Base-by-base conservation (phyloP, 2,113 vertebrate genomes). In the Melanerpes aurifrons region DNA sequence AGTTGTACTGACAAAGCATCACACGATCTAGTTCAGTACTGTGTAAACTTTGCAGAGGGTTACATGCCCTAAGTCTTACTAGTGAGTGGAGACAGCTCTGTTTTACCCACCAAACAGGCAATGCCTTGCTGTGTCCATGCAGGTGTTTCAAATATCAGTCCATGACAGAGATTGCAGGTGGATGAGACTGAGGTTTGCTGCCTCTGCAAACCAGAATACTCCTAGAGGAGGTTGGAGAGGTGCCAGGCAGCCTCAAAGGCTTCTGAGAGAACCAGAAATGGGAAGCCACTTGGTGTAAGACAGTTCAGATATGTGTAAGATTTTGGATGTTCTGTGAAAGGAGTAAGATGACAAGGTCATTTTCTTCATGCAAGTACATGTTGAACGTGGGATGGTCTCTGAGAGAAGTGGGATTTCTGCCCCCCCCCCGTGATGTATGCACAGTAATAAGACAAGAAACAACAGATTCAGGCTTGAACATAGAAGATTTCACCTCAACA, bases 41-140 rank as follows among this genome's bases (percentile, higher is more conserved):
- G 6, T 22, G 4, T 25, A 26, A 48, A 32, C 22, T 29, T 29
- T 57, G 53, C 19, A 37, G 37, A 43, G 70, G 48, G 17, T 73
- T 48, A 32, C 1, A 2, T 24, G 43, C 53, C 31, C 31, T 37
- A 45, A 68, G 31, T 7, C 24, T 26, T 50, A 57, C 3, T 9
- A 8, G 54, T 16, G 15, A 12, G 31, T 31, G 53, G 58, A 68
- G 57, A 43, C 25, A 86, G 26, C 12, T 68, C 77, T 35, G 15
- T 22, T 53, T 77, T 81, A 43, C 32, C 26, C 37, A 37, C 14
- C 22, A 5, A 12, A 54, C 17, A 40, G 43, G 12, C 18, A 26
- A 12, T 3, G 7, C 29, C 4, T 1, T 15, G 16, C 0, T 0
- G 43, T 35, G 11, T 7, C 59, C 31, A 16, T 11, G 31, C 21